Evolutionary conservation across 2,888 invertebrate genomes (phyloP).

Genomic region (Schizotus pectinicornis): DNA sequence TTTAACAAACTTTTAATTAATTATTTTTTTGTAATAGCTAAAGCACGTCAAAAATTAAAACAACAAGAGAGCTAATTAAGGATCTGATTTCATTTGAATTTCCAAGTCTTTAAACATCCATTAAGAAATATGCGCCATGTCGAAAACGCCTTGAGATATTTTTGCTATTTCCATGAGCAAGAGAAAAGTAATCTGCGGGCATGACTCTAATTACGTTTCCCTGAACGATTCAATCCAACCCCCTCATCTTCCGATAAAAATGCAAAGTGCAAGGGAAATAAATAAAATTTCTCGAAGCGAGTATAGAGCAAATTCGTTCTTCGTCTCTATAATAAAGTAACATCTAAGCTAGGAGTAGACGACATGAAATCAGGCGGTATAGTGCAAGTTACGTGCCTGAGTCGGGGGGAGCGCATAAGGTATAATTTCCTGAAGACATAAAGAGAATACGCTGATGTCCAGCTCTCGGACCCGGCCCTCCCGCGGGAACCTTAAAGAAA

Average conservation of each 20-base stretch:
- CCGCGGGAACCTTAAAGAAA: slow-evolving; percentile 58
- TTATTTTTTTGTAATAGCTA: slow-evolving; percentile 39
- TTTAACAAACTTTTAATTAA: slow-evolving; percentile 28
- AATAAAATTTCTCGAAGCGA: background rate
- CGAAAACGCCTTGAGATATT: slow-evolving; percentile 17
- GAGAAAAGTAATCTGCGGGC: slow-evolving; percentile 1
- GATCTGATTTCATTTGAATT: slow-evolving; percentile 40
- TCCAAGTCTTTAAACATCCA: slow-evolving; percentile 32
- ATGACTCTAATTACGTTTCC: too few relatives aligned
- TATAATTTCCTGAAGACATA: slow-evolving; percentile 59
- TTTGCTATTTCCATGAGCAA: background rate
- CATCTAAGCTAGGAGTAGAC: slow-evolving; percentile 32
- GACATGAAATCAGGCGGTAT: slow-evolving; percentile 47
- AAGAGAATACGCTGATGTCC: slow-evolving; percentile 60
- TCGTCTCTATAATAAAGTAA: slow-evolving; percentile 32
- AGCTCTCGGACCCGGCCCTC: slow-evolving; percentile 48
- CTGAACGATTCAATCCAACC: too few relatives aligned
- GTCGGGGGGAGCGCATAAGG: slow-evolving; percentile 53
- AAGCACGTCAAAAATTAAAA: slow-evolving; percentile 40
- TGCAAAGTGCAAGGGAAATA: too few relatives aligned
- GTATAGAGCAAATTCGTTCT: slow-evolving; percentile 19
- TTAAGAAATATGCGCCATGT: slow-evolving; percentile 33
- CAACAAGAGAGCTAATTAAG: slow-evolving; percentile 40
- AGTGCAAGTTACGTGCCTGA: slow-evolving; percentile 46
- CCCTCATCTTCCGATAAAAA: too few relatives aligned